Conservation (phyloP, 2,113 vertebrate species). For the Elephantulus edwardii region DNA sequence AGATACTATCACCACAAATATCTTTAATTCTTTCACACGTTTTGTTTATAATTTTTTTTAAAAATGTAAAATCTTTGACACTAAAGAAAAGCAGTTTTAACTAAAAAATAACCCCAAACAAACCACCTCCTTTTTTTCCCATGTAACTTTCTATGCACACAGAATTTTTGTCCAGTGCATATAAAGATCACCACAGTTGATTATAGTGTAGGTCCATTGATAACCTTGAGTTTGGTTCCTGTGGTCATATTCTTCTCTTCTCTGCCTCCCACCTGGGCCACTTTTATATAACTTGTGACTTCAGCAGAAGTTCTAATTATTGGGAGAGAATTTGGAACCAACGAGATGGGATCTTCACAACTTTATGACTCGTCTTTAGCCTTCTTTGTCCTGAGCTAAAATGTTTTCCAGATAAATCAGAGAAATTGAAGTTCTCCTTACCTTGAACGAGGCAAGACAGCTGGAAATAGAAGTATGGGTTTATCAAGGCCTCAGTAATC, state of each 20-base stretch:
- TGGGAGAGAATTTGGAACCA: conserved; percentile 25
- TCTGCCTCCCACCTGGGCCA: neutral
- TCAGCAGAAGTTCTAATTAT: neutral
- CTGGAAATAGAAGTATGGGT: neutral
- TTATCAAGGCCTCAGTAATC: neutral
- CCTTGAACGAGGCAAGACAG: neutral
- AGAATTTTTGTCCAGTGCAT: conserved; percentile 31
- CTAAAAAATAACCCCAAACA: neutral
- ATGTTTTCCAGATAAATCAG: conserved; percentile 26
- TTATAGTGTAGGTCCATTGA: neutral
- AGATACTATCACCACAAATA: neutral
- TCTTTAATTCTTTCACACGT: neutral
- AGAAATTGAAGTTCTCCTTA: neutral
- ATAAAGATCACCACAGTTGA: neutral
- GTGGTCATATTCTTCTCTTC: neutral
- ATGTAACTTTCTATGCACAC: conserved; percentile 20
- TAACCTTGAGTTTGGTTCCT: neutral
- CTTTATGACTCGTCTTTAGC: neutral
- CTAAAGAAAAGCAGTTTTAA: conserved; percentile 18
- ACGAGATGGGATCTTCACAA: neutral
- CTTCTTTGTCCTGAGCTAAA: neutral
- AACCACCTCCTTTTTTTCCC: neutral
- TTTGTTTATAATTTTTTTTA: too few species aligned
- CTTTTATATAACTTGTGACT: conserved; percentile 4
- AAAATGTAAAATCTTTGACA: conserved; percentile 1